These are phyloP conservation scores for Seriola aureovittata DNA, from an alignment of 2,113 vertebrate genomes.

Conservation along the genomic window DNA sequence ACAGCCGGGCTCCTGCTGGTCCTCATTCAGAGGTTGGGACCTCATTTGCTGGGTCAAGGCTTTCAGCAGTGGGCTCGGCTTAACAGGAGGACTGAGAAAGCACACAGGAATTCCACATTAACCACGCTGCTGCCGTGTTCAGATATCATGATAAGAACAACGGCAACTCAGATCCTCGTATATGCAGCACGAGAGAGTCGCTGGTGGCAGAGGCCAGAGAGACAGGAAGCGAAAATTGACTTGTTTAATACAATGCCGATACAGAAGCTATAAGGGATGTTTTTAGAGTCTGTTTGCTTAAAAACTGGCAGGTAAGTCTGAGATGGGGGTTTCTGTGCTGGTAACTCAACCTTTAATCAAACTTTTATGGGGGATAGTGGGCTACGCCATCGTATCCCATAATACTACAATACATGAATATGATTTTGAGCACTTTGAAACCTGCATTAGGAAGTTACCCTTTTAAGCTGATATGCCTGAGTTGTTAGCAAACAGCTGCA, in stretches of 20 bases:
- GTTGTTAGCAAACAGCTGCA: too few relatives aligned
- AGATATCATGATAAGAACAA: slow-evolving; percentile 42
- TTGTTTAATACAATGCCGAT: background rate
- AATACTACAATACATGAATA: too few relatives aligned
- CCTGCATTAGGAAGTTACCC: too few relatives aligned
- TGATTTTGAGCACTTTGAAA: too few relatives aligned
- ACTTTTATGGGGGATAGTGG: background rate
- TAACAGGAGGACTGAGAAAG: slow-evolving; percentile 52
- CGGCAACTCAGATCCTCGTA: slow-evolving; percentile 10
- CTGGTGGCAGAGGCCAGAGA: background rate
- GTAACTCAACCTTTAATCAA: background rate
- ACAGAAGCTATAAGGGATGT: slow-evolving; percentile 3
- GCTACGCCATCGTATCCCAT: background rate
- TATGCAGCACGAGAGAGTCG: background rate
- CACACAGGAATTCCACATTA: slow-evolving; percentile 68
- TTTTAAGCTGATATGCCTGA: too few relatives aligned
- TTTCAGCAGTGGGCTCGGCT: slow-evolving; percentile 62
- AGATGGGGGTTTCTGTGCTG: background rate
- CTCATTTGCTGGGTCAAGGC: slow-evolving; percentile 77
- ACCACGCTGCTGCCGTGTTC: slow-evolving; percentile 43
- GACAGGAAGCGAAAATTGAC: background rate
- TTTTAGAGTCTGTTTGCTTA: background rate
- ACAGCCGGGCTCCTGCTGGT: slow-evolving; percentile 62
- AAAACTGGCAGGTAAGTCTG: background rate
- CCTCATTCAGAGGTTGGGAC: slow-evolving; percentile 69